Base-by-base conservation (phyloP, 2,797 vertebrate species). In the Alauda arvensis region DNA sequence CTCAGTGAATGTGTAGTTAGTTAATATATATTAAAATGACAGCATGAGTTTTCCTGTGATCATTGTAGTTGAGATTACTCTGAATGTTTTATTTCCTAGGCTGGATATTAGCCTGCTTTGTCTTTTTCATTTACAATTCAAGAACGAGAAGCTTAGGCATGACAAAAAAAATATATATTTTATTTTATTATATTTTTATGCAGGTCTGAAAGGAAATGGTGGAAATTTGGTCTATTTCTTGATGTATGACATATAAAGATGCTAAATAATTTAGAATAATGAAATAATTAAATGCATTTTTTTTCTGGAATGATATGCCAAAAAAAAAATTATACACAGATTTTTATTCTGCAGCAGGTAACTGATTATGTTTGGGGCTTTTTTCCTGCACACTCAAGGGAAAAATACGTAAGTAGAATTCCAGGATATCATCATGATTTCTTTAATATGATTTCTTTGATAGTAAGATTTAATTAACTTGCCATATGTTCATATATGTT, bases 361-460 rank as follows among this genome's bases (percentile, higher is more conserved):
- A 79, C 3, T 26, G 18, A 29, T 62, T 77, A 40, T 42, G 1
- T 8, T 62, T 66, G 18, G 7, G 3, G 0, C 2, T 18, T 13
- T 42, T 70, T 57, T 81, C 29, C 39, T 25, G n/a, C 17, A 49
- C 17, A 25, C 7, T 80, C 21, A 52, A 49, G 8, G 43, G 12
- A 21, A 71, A 89, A 75, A 81, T 7, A 6, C 14, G 6, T 46
- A 63, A 51, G 4, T 12, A 66, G 12, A 77, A 79, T 72, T 69
- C 16, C 34, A 40, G 19, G 6, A 37, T 60, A 29, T 48, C 14
- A 26, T 34, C 6, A 23, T 56, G 4, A 33, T 45, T 49, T 52
- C 15, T 57, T 77, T 68, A 49, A 53, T 49, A 28, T 16, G 4
- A 57, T 86, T 72, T 76, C 10, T 84, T 60, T 77, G 53, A 63